These are phyloP conservation scores for Cottoperca gobio DNA, from an alignment of 2,797 vertebrate genomes.

Conservation along the genomic window DNA sequence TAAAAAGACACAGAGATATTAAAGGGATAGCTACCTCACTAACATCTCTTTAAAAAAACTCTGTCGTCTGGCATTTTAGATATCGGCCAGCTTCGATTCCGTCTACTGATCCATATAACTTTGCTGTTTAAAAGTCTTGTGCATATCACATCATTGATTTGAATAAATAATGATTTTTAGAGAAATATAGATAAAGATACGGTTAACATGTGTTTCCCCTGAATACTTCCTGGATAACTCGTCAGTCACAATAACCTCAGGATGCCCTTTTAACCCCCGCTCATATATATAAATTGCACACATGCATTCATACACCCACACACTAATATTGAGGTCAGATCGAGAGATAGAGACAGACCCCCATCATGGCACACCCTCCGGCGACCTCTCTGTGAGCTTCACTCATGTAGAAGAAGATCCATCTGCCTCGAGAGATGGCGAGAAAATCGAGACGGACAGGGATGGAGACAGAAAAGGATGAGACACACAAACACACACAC, in stretches of 20 bases:
- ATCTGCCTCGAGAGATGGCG: constrained; percentile 73
- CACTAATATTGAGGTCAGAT: constrained; percentile 79
- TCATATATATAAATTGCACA: constrained; percentile 9
- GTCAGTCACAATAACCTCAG: constrained; percentile 56
- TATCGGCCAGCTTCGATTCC: not conserved
- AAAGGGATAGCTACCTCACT: not conserved
- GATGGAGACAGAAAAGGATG: constrained; percentile 1
- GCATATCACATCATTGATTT: not conserved
- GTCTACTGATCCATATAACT: not conserved
- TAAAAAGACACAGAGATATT: constrained; percentile 9
- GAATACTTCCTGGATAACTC: constrained; percentile 2
- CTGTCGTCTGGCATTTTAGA: not conserved
- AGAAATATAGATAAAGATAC: not conserved
- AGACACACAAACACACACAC: constrained; percentile 4
- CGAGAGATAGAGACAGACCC: constrained; percentile 63
- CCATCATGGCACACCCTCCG: constrained; percentile 70
- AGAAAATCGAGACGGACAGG: constrained; percentile 35
- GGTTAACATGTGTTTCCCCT: constrained; percentile 10
- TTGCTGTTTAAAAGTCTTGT: not conserved
- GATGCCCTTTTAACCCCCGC: constrained; percentile 45
- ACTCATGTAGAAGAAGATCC: constrained; percentile 77
- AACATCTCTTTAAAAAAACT: not conserved
- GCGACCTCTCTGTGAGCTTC: constrained; percentile 72
- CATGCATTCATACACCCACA: constrained; percentile 29
- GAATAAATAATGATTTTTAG: not conserved